phyloP scores from a whole-genome alignment of 2,113 vertebrate species.

The Callorhinus ursinus region DNA sequence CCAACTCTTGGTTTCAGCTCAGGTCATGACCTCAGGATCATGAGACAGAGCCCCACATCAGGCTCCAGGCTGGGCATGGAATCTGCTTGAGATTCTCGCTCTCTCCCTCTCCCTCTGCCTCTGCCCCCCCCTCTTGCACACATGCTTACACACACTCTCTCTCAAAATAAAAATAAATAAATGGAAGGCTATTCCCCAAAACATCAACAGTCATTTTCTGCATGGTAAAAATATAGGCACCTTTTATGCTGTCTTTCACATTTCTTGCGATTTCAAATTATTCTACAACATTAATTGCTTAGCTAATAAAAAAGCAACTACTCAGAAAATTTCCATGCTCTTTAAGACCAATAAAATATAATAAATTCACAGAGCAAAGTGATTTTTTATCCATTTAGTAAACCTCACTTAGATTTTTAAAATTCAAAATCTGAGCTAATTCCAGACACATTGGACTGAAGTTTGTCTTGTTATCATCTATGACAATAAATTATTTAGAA shows the following conservation, averaged over 20 bases:
- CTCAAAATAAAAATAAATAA: neutral
- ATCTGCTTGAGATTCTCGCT: neutral
- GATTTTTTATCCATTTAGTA: constrained; percentile 21
- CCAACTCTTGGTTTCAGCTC: neutral
- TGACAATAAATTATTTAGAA: constrained; percentile 26
- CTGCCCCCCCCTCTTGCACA: neutral
- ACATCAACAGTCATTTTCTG: neutral
- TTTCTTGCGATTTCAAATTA: neutral
- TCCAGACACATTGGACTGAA: neutral
- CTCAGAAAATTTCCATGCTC: neutral
- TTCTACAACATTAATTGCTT: neutral
- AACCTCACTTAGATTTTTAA: neutral
- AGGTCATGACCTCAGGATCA: neutral
- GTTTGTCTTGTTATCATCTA: neutral
- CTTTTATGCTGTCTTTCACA: neutral
- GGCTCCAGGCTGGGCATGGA: neutral
- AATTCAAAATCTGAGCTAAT: constrained; percentile 33
- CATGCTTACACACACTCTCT: neutral
- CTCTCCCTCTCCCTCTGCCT: neutral
- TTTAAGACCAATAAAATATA: neutral
- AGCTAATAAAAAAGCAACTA: neutral
- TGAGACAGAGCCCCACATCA: neutral
- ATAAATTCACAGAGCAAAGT: constrained; percentile 12
- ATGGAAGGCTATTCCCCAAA: neutral
- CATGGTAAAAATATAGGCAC: neutral